Evolutionary conservation across 2,797 vertebrate species (phyloP).

Genomic region (Amazonetta brasiliensis): DNA sequence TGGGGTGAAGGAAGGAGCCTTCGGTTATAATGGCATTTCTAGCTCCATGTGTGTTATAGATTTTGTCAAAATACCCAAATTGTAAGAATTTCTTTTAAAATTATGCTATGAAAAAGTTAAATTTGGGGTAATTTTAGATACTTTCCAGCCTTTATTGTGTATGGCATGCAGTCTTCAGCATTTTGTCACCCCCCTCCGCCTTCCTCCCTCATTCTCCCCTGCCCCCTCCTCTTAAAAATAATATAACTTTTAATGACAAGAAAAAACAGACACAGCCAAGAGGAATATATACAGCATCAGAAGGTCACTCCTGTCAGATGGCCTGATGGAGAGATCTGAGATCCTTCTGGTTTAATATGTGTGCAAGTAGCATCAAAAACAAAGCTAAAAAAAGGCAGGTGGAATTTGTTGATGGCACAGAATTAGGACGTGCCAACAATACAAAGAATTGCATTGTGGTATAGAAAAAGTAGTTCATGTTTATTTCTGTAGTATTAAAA

Average conservation of each 20-base stretch:
- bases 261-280: neutral
- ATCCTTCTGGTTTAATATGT: neutral
- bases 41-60: neutral
- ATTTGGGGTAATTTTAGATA: neutral
- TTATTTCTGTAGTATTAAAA: neutral
- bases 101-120: neutral
- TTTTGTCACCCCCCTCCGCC: neutral
- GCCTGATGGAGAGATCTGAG: neutral
- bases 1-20: neutral
- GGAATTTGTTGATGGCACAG: neutral
- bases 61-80: neutral
- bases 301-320: neutral
- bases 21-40: neutral
- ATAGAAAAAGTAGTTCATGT: neutral
- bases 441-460: neutral
- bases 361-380: neutral
- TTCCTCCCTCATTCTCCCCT: no score
- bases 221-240: neutral
- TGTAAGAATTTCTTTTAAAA: neutral
- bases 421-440: neutral
- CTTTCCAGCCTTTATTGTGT: neutral
- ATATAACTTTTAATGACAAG: neutral
- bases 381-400: neutral
- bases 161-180: neutral
- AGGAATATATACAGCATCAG: neutral